These are phyloP conservation scores for Malurus cyaneus DNA, from an alignment of 2,113 vertebrate genomes.

Conservation along the genomic window DNA sequence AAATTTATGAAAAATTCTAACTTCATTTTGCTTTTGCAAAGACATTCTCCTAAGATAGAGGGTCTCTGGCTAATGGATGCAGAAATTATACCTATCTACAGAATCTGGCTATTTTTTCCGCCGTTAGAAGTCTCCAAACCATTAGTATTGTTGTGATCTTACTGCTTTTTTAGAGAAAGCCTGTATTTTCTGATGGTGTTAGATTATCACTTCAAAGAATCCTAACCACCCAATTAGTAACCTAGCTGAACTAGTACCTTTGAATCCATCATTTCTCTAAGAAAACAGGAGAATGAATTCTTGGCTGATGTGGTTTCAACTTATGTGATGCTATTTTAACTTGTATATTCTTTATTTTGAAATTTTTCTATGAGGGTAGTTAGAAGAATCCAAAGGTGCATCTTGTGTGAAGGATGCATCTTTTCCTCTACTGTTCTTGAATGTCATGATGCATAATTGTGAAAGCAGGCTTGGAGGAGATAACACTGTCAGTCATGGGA, in stretches of 20 bases:
- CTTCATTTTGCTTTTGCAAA: not conserved
- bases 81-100: not conserved
- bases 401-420: not conserved
- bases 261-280: not conserved
- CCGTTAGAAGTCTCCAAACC: not conserved
- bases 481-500: not conserved
- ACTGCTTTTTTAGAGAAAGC: not conserved
- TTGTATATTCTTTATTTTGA: not conserved
- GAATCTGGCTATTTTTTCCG: not conserved
- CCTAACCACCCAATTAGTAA: not conserved
- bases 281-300: not conserved
- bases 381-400: not conserved
- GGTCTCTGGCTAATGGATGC: not conserved
- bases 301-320: not conserved
- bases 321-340: not conserved
- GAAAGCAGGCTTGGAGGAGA: not conserved
- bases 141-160: not conserved
- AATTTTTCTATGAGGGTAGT: not conserved
- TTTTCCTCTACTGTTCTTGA: not conserved
- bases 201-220: not conserved
- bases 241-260: not conserved
- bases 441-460: fast-evolving
- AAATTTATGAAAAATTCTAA: not conserved
- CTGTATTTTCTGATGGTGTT: not conserved
- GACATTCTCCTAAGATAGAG: not conserved